Base-by-base conservation (phyloP, 2,797 vertebrate genomes). In the Triplophysa bombifrons region DNA sequence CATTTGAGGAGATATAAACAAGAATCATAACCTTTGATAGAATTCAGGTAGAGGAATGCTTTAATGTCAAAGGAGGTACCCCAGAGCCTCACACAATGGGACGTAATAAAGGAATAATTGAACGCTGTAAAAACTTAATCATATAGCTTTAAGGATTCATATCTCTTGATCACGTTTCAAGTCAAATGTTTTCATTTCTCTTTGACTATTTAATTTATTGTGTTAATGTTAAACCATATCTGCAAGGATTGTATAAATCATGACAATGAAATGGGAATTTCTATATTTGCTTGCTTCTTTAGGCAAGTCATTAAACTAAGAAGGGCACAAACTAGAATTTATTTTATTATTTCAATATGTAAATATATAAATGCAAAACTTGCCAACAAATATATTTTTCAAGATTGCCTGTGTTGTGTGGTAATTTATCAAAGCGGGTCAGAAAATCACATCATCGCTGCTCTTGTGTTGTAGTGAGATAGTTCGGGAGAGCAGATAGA, bases 1-100 rank as follows among this genome's bases (percentile, higher is more conserved):
- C 79, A 84, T 70, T 65, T 64, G 50, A 83, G 55, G 17, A 51
- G 82, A 66, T 74, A 81, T 82, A 75, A 67, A 84, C 34, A 80
- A 72, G 84, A 88, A 88, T 87, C 85, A 64, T 76, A 80, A 61
- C 13, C 58, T 86, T 76, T 85, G 76, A 60, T 84, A 86, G 88
- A 90, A 89, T 51, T 51, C 1, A 51, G 50, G 50, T 19, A 1
- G 22, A 25, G 56, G 10, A 58, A 58, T 90, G 90, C 90, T 58
- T 92, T 90, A 90, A 88, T 86, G 82, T 88, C 82, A 76, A 77
- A 83, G 70, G 82, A 89, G 90, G 90, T 92, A 91, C 84, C 77
- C 61, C 6, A 72, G 60, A 50, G 66, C 53, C 75, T 78, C 77
- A 82, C 55, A 65, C 22, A 72, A 70, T 25, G 60, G 63, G 70